Conservation (phyloP, 2,797 vertebrate species). For the Pseudotriccus pelzelni region DNA sequence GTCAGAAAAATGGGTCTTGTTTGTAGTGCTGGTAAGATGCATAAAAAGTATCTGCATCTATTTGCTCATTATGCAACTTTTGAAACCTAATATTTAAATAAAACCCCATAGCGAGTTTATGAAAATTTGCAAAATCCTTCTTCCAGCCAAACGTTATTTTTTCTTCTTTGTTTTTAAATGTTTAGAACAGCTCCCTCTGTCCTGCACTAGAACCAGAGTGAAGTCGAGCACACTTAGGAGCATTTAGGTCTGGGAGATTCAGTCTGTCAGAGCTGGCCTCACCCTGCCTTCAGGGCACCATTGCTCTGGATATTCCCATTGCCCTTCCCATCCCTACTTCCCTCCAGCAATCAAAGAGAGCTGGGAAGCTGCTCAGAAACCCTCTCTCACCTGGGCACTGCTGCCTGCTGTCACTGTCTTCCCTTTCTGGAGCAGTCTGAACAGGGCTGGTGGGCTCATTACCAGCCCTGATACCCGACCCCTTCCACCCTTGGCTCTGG, state of each 20-base stretch:
- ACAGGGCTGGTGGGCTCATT: not conserved
- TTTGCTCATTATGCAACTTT: not conserved
- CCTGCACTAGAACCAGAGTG: not conserved
- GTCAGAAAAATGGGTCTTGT: not conserved
- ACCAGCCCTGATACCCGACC: not conserved
- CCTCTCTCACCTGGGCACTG: not conserved
- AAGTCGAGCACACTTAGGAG: not conserved
- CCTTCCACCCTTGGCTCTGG: not conserved
- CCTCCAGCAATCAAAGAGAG: not conserved
- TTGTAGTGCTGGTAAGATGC: not conserved
- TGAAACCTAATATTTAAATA: constrained; percentile 15
- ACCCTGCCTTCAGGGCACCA: not conserved
- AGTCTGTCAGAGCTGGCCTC: not conserved
- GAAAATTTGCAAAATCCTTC: constrained; percentile 15
- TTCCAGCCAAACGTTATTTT: not conserved
- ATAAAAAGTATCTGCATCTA: not conserved
- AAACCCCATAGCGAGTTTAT: not conserved
- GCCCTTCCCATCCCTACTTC: not conserved
- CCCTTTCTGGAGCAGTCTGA: not conserved
- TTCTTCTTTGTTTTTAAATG: not conserved
- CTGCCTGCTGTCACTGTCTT: not conserved
- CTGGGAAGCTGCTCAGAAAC: not conserved
- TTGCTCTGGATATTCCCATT: not conserved
- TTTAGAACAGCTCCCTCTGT: not conserved
- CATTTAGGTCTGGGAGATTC: not conserved